phyloP scores from a whole-genome alignment of 2,888 invertebrate genomes.

The Drosophila picticornis region DNA sequence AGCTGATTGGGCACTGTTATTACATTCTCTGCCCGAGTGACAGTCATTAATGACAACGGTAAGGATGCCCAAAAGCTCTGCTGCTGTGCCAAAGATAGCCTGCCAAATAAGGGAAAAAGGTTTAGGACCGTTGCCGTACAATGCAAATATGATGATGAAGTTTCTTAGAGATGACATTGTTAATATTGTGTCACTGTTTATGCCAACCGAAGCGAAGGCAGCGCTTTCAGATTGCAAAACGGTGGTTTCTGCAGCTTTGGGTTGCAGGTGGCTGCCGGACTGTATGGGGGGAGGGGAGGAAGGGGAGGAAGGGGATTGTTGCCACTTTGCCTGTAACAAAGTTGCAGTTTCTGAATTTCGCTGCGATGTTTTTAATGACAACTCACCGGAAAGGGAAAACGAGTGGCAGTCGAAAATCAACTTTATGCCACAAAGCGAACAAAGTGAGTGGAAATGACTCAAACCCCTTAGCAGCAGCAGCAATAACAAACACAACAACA shows the following conservation, averaged over 20 bases:
- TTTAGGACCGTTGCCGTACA: background rate
- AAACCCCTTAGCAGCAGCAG: slow-evolving; percentile 1
- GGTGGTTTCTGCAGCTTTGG: background rate
- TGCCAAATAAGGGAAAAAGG: background rate
- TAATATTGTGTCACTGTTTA: slow-evolving; percentile 55
- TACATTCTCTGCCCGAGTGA: background rate
- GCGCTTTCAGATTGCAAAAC: slow-evolving; percentile 2
- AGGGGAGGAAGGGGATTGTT: background rate
- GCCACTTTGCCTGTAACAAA: slow-evolving; percentile 48
- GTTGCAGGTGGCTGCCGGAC: background rate
- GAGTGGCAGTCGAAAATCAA: slow-evolving; percentile 37
- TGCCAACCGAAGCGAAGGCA: slow-evolving; percentile 2
- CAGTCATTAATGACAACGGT: slow-evolving; percentile 16
- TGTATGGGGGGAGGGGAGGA: background rate
- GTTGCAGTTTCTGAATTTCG: slow-evolving; percentile 42
- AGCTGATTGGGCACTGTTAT: slow-evolving; percentile 6
- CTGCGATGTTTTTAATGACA: slow-evolving; percentile 62
- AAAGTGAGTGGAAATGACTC: slow-evolving; percentile 39
- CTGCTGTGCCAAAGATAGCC: background rate
- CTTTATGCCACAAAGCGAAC: slow-evolving; percentile 47
- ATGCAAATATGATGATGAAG: slow-evolving; percentile 12
- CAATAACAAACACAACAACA: slow-evolving; percentile 7
- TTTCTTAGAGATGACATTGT: slow-evolving; percentile 12
- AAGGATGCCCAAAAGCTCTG: background rate
- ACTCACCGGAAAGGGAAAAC: slow-evolving; percentile 22